phyloP scores from a whole-genome alignment of 92 coral and sea anemone species.

The Heteractis magnifica region DNA sequence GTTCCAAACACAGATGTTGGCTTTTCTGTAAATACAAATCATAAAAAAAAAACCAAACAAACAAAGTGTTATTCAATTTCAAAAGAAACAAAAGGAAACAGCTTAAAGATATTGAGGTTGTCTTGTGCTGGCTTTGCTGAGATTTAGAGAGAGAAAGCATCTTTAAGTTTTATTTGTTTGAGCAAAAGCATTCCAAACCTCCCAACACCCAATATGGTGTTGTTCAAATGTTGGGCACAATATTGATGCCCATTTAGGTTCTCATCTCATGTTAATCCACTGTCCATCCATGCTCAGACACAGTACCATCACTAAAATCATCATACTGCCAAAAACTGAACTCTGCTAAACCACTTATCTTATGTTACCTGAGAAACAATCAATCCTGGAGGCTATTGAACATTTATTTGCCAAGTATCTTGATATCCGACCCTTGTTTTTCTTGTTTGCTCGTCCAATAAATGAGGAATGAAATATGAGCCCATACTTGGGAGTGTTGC shows the following conservation, averaged over 20 bases:
- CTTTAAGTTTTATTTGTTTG: too few relatives aligned
- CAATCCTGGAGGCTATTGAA: constrained; percentile 96
- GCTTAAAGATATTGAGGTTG: not conserved
- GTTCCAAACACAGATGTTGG: constrained; percentile 88
- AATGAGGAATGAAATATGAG: constrained; percentile 97
- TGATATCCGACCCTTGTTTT: constrained; percentile 96
- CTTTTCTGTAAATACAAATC: constrained; percentile 51
- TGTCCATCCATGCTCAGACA: too few relatives aligned
- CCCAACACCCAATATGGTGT: too few relatives aligned
- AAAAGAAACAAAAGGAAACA: not conserved
- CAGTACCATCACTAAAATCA: too few relatives aligned
- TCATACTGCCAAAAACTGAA: too few relatives aligned
- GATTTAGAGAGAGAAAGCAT: too few relatives aligned
- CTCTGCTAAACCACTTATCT: too few relatives aligned
- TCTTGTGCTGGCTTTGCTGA: too few relatives aligned
- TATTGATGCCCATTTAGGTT: too few relatives aligned
- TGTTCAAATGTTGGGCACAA: too few relatives aligned
- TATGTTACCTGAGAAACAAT: constrained; percentile 90
- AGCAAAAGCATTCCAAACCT: too few relatives aligned
- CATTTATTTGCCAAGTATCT: constrained; percentile 98
- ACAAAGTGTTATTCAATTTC: not conserved
- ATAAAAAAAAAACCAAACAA: not conserved
- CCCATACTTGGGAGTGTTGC: constrained; percentile 98
- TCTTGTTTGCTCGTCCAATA: constrained; percentile 92
- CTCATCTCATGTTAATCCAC: too few relatives aligned